phyloP scores from a whole-genome alignment of 1,140 invertebrate genomes.

The Sminthurinus signatus region DNA sequence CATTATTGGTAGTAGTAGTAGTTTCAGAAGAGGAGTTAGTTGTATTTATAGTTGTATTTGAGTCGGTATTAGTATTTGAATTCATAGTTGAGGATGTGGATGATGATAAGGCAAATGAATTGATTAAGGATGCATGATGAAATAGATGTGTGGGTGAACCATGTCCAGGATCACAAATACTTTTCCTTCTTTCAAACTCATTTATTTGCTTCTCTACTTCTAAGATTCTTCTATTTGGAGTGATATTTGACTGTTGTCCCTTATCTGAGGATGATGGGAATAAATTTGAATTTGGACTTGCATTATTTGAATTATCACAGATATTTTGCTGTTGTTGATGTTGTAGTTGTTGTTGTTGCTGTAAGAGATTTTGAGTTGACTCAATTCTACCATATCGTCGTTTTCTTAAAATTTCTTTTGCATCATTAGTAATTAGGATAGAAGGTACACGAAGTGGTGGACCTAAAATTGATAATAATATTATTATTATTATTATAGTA shows the following conservation, averaged over 20 bases:
- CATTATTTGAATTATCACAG: neutral
- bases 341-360: constrained; percentile 16
- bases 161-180: constrained; percentile 17
- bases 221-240: constrained; percentile 15
- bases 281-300: neutral
- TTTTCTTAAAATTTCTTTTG: neutral
- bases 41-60: too few relatives aligned
- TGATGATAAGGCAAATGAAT: neutral
- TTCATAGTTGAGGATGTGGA: too few relatives aligned
- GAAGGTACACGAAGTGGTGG: constrained; percentile 1
- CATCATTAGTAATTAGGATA: constrained; percentile 21
- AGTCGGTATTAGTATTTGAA: too few relatives aligned
- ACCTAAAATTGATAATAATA: too few relatives aligned
- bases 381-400: constrained; percentile 27
- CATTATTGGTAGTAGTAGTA: too few relatives aligned
- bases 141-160: neutral
- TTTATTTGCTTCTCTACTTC: constrained; percentile 33
- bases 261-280: too few relatives aligned
- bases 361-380: neutral
- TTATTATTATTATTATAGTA: too few relatives aligned
- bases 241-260: neutral
- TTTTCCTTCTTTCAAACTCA: constrained; percentile 23
- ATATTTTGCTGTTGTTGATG: too few relatives aligned
- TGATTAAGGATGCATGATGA: neutral
- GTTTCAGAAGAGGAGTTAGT: too few relatives aligned